These are phyloP conservation scores for Chironex yamaguchii DNA, from an alignment of 30 jellyfish, hydroid and myxozoan genomes.

Conservation along the genomic window DNA sequence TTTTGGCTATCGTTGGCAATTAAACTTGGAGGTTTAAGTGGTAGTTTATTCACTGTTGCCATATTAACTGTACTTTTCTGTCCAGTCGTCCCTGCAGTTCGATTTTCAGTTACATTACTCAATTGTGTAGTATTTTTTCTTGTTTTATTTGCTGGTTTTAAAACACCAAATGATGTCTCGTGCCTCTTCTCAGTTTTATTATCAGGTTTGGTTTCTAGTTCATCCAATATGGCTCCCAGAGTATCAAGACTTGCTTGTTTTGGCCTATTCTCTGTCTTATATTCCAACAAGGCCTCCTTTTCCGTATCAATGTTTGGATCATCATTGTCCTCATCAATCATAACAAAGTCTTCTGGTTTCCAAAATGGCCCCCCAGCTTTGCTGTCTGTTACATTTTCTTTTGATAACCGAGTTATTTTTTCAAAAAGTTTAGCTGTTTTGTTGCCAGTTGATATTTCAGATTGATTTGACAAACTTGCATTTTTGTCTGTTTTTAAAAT, in stretches of 20 bases:
- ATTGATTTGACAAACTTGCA: too few relatives aligned
- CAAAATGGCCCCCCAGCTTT: not conserved
- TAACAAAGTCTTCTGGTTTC: not conserved
- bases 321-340: not conserved
- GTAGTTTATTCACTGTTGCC: too few relatives aligned
- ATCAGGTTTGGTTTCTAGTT: constrained; percentile 24
- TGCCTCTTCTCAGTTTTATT: too few relatives aligned
- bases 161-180: too few relatives aligned
- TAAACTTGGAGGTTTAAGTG: too few relatives aligned
- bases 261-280: not conserved
- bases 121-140: too few relatives aligned
- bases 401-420: too few relatives aligned
- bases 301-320: not conserved
- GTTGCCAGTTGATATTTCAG: not conserved
- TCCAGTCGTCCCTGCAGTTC: too few relatives aligned
- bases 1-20: too few relatives aligned
- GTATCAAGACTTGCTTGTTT: constrained; percentile 48
- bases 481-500: not conserved
- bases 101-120: too few relatives aligned
- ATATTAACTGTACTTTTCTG: too few relatives aligned
- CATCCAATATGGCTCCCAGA: constrained; percentile 71
- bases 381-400: not conserved
- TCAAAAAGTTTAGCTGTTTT: not conserved
- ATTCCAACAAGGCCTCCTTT: not conserved
- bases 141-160: too few relatives aligned